Evolutionary conservation across 2,113 vertebrate species (phyloP), one percentile per base, ranked within the genome.

Genomic region (Lophochroa leadbeateri): DNA sequence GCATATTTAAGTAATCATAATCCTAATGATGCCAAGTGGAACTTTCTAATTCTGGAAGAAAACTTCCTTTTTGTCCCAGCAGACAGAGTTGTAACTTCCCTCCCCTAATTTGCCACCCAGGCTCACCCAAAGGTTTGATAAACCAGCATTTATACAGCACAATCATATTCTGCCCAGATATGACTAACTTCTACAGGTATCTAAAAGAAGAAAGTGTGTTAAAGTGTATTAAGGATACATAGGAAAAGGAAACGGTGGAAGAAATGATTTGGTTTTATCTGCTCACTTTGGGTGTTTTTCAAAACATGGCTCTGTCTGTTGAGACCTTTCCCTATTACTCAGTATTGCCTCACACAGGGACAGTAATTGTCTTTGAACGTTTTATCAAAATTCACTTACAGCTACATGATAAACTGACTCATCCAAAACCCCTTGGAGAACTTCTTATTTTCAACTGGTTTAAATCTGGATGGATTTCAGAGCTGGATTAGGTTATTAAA

Each of bases 311-410:
- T 69, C 18, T 31, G 9, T 70, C 71, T 83, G 50, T 77, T 83
- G 80, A 93, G 93, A 96, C 83, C 7, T 12, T 64, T 92, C 86
- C 69, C 20, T 86, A 52, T 95, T 95, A 93, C 87, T 97, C 93
- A 93, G 52, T 87, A 63, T 94, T 97, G 84, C 91, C 74, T 91
- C 90, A 96, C 67, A 80, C 49, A 96, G 53, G 93, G 90, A 90
- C 82, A 74, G 37, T 46, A 87, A 86, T 90, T 96, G 94, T 91
- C 91, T 96, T 95, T 96, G 91, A 91, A 91, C 25, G 7, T 80
- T 94, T 94, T 95, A 96, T 95, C 95, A 92, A 80, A 96, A 88
- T 79, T 96, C 75, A 80, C 71, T 91, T 87, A 94, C 90, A 96
- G 70, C 91, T 93, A 49, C 49, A 82, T 9, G 75, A 95, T 96